phyloP scores from a whole-genome alignment of 2,888 invertebrate species.

The Oscheius onirici region DNA sequence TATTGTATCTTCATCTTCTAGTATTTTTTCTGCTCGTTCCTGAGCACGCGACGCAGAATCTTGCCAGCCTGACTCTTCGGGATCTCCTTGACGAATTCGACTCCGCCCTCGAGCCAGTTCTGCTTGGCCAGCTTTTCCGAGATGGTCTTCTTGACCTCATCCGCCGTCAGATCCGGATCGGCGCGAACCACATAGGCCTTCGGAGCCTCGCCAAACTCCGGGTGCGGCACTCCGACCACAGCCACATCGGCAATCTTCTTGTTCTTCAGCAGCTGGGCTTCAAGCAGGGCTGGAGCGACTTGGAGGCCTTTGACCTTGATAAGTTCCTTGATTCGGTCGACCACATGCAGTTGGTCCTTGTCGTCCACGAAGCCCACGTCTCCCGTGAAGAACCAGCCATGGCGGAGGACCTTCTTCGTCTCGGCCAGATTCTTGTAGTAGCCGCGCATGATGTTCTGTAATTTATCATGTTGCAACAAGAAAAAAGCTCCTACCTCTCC shows the following conservation, averaged over 20 bases:
- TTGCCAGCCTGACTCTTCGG: constrained; percentile 11
- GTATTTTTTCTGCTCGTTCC: too few relatives aligned
- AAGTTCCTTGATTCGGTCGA: constrained; percentile 27
- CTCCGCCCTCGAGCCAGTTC: constrained; percentile 24
- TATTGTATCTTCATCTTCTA: too few relatives aligned
- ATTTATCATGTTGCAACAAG: too few relatives aligned
- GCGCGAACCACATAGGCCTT: constrained; percentile 45
- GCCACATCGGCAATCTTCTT: constrained; percentile 82
- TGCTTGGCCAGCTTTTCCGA: constrained; percentile 11
- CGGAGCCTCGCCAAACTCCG: constrained; percentile 44
- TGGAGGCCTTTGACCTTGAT: constrained; percentile 31
- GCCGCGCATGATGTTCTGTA: constrained; percentile 17
- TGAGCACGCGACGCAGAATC: constrained; percentile 27
- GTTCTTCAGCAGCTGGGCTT: constrained; percentile 81
- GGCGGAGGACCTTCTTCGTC: neutral
- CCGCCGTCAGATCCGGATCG: constrained; percentile 18
- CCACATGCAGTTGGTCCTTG: constrained; percentile 12
- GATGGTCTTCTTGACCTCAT: constrained; percentile 15
- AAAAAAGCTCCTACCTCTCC: too few relatives aligned
- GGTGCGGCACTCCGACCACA: constrained; percentile 77
- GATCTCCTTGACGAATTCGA: constrained; percentile 23
- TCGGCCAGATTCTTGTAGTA: constrained; percentile 12
- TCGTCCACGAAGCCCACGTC: constrained; percentile 24
- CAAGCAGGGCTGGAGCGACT: constrained; percentile 85
- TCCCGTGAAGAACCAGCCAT: constrained; percentile 27